These are phyloP conservation scores for Acleris cristana DNA, from an alignment of 2,888 invertebrate species.

Conservation along the genomic window DNA sequence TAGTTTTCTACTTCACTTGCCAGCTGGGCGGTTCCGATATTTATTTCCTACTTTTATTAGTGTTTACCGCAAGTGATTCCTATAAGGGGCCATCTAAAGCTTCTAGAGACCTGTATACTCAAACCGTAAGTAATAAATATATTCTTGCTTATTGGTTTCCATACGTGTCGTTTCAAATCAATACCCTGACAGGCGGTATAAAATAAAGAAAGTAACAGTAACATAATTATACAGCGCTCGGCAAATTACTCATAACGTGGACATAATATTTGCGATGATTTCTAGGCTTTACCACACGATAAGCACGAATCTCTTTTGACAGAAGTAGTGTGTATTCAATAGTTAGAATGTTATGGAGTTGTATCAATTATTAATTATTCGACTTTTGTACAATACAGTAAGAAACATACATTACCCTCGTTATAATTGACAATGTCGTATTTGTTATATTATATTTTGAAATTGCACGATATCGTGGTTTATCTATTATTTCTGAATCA, in stretches of 20 bases:
- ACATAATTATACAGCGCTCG: conserved; percentile 38
- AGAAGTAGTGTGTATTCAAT: too few species aligned
- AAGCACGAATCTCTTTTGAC: too few species aligned
- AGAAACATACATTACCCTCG: too few species aligned
- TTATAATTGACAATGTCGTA: too few species aligned
- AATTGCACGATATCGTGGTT: too few species aligned
- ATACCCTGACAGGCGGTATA: conserved; percentile 50
- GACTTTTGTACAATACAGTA: too few species aligned
- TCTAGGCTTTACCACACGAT: neutral
- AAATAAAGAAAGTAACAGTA: conserved; percentile 57
- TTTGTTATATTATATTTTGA: too few species aligned
- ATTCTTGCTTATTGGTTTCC: conserved; percentile 43
- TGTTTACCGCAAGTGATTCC: conserved; percentile 24
- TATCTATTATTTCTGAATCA: too few species aligned
- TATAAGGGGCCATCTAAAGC: conserved; percentile 13
- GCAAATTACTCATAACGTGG: conserved; percentile 11
- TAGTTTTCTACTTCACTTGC: conserved; percentile 51
- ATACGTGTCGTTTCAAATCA: conserved; percentile 53
- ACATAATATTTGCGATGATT: conserved; percentile 2
- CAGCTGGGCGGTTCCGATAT: conserved; percentile 77
- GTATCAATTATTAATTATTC: too few species aligned
- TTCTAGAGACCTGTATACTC: conserved; percentile 40
- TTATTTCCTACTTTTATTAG: conserved; percentile 48
- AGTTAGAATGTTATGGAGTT: too few species aligned
- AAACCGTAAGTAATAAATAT: conserved; percentile 50